Conservation (phyloP, 2,888 invertebrate species). For the Leuctra nigra region DNA sequence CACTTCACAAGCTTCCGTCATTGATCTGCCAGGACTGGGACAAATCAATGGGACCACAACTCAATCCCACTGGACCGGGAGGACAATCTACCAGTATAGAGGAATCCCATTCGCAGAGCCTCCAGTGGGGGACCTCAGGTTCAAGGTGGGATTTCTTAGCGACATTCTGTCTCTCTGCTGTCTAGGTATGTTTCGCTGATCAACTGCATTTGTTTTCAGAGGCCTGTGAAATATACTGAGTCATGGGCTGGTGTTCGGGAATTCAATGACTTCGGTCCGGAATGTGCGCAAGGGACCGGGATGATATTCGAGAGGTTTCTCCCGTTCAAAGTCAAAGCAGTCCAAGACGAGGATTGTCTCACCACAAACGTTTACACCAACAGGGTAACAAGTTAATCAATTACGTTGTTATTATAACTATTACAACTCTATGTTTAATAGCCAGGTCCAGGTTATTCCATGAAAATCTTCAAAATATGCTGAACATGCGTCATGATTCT, state of each 20-base stretch:
- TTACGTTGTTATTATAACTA: too few species aligned
- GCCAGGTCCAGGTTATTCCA: too few species aligned
- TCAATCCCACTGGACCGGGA: slow-evolving; percentile 30
- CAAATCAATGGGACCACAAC: slow-evolving; percentile 30
- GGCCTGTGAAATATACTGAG: not conserved
- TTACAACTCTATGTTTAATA: too few species aligned
- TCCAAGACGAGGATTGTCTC: slow-evolving; percentile 38
- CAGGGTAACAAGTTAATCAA: slow-evolving; percentile 33
- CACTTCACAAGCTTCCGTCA: too few species aligned
- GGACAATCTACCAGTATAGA: slow-evolving; percentile 33
- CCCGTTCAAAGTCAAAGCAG: not conserved
- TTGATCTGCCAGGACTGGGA: slow-evolving; percentile 30
- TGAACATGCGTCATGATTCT: too few species aligned
- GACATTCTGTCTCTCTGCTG: too few species aligned
- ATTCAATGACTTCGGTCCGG: not conserved
- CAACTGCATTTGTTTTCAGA: not conserved
- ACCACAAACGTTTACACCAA: slow-evolving; percentile 40
- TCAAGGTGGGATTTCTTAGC: too few species aligned
- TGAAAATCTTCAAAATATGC: too few species aligned
- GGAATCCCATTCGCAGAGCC: slow-evolving; percentile 34
- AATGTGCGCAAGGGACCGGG: slow-evolving; percentile 11
- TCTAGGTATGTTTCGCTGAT: too few species aligned
- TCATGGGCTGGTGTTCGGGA: not conserved
- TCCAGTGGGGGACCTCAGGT: slow-evolving; percentile 32
- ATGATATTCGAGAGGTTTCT: too few species aligned